Evolutionary conservation across 2,113 vertebrate species (phyloP), one percentile per base, ranked within the genome.

Genomic region (Calidris pygmaea): DNA sequence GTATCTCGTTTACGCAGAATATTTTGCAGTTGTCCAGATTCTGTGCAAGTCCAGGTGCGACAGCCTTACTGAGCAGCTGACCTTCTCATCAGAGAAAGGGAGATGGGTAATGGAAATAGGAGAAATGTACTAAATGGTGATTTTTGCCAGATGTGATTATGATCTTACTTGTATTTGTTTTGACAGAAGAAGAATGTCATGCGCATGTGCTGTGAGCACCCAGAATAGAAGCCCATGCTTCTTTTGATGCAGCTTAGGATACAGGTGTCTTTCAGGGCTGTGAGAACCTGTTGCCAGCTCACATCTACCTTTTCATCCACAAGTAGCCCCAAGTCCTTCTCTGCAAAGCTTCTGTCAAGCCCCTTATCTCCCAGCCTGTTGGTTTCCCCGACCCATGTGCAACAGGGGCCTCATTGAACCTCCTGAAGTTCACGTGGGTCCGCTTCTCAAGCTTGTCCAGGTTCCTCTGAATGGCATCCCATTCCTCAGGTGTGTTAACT

Each of bases 281-380:
- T 1, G 3, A 14, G 2, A 3, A 1, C 23, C 1, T 29, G 9
- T 24, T 6, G 3, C 7, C 7, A 1, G 29, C 3, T 71, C 34
- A 17, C 7, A 8, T 27, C 26, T n/a, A 77, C 7, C 10, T 35
- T 63, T 79, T 65, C 47, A 10, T 3, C 11, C 47, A 23, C 7
- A 29, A 52, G n/a, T 39, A 35, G 0, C 4, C 7, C 5, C 23
- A 45, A 15, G 11, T 16, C 14, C 7, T 55, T 65, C 41, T 75
- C 0, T 0, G 0, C 43, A 34, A 21, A 6, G 18, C 35, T 77
- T 9, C 18, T 66, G 3, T 65, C 7, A 9, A 7, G 6, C 29
- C 9, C 4, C 6, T 67, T 34, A 39, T 52, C 7, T 6, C 14
- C 20, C 47, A 48, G 26, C 14, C 43, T 71, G 43, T 50, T 10